Conservation (phyloP, 2,113 vertebrate species). For the Mesembrinibis cayennensis region DNA sequence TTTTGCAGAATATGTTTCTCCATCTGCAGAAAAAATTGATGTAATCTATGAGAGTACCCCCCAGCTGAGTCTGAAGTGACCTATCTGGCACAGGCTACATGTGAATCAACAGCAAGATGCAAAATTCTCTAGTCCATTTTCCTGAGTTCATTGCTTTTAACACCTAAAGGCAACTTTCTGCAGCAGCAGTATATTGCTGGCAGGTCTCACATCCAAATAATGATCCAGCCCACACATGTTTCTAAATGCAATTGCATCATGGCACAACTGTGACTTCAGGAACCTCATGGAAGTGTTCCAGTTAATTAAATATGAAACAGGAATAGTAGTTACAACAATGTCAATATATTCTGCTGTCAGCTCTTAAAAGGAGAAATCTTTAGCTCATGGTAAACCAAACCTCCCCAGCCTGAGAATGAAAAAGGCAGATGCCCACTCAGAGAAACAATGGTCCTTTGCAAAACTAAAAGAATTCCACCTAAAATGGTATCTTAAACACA, state of each 20-base stretch:
- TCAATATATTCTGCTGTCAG: background rate
- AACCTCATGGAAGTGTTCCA: background rate
- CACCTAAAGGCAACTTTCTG: background rate
- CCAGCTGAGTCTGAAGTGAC: background rate
- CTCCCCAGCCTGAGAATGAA: background rate
- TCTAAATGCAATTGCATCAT: background rate
- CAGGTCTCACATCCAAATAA: background rate
- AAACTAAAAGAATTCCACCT: background rate
- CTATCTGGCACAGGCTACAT: background rate
- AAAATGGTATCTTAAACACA: background rate
- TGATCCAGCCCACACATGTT: background rate
- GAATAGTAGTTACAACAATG: background rate
- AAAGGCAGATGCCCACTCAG: background rate
- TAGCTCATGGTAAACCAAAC: background rate
- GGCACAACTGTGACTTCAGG: background rate
- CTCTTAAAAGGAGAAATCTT: background rate
- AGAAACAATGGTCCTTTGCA: background rate
- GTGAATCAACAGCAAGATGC: background rate
- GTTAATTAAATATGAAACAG: background rate
- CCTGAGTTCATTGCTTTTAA: background rate
- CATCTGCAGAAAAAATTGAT: background rate
- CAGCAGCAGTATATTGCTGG: background rate
- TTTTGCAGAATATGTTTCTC: background rate
- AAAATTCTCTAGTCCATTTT: background rate
- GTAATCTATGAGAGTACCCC: background rate